Evolutionary conservation across 35 echinoderm and acorn worm species (phyloP).

Genomic region (Diadema setosum): DNA sequence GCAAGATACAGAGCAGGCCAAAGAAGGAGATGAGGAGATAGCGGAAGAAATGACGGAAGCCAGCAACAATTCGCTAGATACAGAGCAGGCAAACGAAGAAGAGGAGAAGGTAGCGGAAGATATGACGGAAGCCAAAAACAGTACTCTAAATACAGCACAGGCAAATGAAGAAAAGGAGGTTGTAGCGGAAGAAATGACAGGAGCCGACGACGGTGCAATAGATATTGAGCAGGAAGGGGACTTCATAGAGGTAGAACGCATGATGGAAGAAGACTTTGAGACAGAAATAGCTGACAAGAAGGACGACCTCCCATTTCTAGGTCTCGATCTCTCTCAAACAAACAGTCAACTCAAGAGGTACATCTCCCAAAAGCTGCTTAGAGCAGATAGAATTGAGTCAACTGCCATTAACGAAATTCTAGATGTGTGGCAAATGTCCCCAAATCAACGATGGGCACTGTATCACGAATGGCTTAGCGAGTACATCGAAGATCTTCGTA

Average conservation of each 20-base stretch:
- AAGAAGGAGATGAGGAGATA: not conserved
- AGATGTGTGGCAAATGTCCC: not conserved
- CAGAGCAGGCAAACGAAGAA: not conserved
- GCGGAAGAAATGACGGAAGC: no score
- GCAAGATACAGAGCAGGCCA: not conserved
- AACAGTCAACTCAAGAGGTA: no score
- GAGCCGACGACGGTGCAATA: not conserved
- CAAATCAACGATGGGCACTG: slow-evolving; percentile 35
- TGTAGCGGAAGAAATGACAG: not conserved
- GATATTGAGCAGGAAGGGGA: not conserved
- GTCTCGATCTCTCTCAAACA: no score
- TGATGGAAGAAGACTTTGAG: not conserved
- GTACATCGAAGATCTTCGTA: not conserved
- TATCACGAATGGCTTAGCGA: not conserved
- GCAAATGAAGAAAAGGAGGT: not conserved
- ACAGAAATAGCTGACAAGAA: no score
- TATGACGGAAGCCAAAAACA: not conserved
- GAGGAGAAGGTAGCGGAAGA: not conserved
- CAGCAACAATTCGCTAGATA: no score
- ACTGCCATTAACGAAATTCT: not conserved
- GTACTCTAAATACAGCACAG: not conserved
- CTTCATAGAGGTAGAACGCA: not conserved
- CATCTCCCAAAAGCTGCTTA: not conserved
- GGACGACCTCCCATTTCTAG: no score
- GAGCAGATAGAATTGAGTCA: not conserved